Evolutionary conservation across 1,140 invertebrate species (phyloP).

Genomic region (Popillia japonica): DNA sequence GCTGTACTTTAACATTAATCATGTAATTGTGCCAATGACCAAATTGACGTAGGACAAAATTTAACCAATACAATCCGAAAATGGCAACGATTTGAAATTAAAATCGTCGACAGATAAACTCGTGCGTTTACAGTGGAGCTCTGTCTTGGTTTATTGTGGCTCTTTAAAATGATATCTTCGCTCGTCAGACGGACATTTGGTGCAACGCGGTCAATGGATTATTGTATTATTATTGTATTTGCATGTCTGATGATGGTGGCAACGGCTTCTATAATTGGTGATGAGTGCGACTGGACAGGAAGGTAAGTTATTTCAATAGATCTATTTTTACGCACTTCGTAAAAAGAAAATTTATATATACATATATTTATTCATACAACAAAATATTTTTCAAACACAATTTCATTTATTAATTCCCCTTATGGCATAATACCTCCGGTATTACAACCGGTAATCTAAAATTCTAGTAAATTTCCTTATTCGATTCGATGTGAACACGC

Average conservation of each 20-base stretch:
- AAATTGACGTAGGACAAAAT: constrained; percentile 20
- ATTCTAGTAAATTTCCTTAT: background rate
- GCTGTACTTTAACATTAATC: background rate
- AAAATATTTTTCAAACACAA: too few relatives aligned
- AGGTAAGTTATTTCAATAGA: constrained; percentile 60
- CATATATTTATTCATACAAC: background rate
- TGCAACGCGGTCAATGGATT: constrained; percentile 28
- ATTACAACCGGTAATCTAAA: background rate
- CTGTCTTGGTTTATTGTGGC: background rate
- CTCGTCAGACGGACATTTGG: constrained; percentile 28
- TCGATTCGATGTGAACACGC: too few relatives aligned
- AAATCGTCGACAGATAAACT: background rate
- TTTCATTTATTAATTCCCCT: background rate
- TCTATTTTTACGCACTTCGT: constrained; percentile 16
- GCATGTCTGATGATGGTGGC: constrained; percentile 37
- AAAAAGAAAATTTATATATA: background rate
- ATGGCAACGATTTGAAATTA: constrained; percentile 31
- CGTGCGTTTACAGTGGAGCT: constrained; percentile 1
- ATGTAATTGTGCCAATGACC: constrained; percentile 29
- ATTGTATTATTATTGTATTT: constrained; percentile 33
- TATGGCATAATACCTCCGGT: background rate
- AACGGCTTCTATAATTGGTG: constrained; percentile 64
- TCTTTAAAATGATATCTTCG: constrained; percentile 21
- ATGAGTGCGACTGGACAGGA: constrained; percentile 69
- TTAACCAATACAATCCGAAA: constrained; percentile 18